phyloP scores from a whole-genome alignment of 35 echinoderm and acorn worm species.

The Ophiothrix spiculata region DNA sequence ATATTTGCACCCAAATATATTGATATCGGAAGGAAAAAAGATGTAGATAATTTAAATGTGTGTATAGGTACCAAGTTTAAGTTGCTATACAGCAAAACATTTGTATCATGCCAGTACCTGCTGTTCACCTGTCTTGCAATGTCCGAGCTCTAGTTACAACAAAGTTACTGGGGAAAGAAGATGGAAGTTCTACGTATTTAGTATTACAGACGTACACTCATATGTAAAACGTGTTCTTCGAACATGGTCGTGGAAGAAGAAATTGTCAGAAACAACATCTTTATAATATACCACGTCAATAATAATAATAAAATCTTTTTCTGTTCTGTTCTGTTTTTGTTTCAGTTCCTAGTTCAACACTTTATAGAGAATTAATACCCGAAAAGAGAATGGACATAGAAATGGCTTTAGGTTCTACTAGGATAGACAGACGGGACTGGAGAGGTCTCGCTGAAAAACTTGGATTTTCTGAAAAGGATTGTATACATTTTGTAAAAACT shows the following conservation, averaged over 20 bases:
- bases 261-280: too few relatives aligned
- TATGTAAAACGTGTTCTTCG: too few relatives aligned
- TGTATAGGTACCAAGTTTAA: neutral
- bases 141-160: too few relatives aligned
- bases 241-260: too few relatives aligned
- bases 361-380: neutral
- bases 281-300: too few relatives aligned
- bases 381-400: constrained; percentile 36
- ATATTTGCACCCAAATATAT: too few relatives aligned
- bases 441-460: constrained; percentile 30
- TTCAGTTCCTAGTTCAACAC: constrained; percentile 24
- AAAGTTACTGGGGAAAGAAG: too few relatives aligned
- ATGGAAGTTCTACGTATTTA: too few relatives aligned
- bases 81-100: neutral
- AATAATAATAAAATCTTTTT: too few relatives aligned
- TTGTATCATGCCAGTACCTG: neutral
- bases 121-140: too few relatives aligned
- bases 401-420: constrained; percentile 16
- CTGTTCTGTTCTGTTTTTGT: constrained; percentile 14
- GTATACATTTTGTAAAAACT: constrained; percentile 35
- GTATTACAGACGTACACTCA: too few relatives aligned
- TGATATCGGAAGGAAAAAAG: neutral
- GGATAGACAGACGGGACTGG: constrained; percentile 46
- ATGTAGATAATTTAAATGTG: neutral
- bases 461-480: constrained; percentile 37